These are phyloP conservation scores for Tetrapedia diversipes DNA, from an alignment of 2,888 invertebrate genomes.

Conservation along the genomic window DNA sequence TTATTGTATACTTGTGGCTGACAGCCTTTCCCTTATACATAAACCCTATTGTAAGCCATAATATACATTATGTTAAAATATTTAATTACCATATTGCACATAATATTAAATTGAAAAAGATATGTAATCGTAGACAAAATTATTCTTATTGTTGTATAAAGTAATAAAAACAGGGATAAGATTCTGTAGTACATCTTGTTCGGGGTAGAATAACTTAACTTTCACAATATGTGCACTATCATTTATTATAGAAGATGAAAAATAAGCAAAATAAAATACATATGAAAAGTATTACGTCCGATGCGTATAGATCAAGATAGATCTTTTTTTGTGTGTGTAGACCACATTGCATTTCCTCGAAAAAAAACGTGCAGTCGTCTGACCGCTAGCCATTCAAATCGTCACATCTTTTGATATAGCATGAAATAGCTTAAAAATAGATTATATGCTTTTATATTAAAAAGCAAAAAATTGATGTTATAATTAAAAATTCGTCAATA, in stretches of 20 bases:
- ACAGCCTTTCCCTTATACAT: slow-evolving; percentile 64
- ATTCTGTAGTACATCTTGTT: slow-evolving; percentile 55
- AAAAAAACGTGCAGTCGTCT: too few relatives aligned
- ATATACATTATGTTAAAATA: slow-evolving; percentile 52
- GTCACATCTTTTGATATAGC: slow-evolving; percentile 41
- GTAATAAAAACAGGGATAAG: slow-evolving; percentile 47
- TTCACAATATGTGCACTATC: too few relatives aligned
- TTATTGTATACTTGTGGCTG: slow-evolving; percentile 54
- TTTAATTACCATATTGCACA: slow-evolving; percentile 59
- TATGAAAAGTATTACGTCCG: too few relatives aligned
- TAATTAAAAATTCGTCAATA: background rate
- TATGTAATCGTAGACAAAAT: slow-evolving; percentile 52
- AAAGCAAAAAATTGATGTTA: slow-evolving; percentile 7
- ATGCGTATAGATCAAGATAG: too few relatives aligned
- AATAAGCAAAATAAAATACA: too few relatives aligned
- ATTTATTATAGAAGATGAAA: too few relatives aligned
- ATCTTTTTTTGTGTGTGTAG: too few relatives aligned
- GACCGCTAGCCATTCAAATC: too few relatives aligned
- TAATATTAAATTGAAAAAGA: slow-evolving; percentile 56
- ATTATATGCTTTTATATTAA: slow-evolving; percentile 21
- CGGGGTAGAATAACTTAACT: too few relatives aligned
- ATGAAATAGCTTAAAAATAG: slow-evolving; percentile 11
- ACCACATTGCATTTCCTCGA: too few relatives aligned
- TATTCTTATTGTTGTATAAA: slow-evolving; percentile 59
- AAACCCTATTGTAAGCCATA: slow-evolving; percentile 67